A percentile compares a stretch with the other conserved stretches of the same genome.
Evolutionary conservation across 2,797 vertebrate genomes (phyloP).

Genomic region (Syndactyla subalaris): DNA sequence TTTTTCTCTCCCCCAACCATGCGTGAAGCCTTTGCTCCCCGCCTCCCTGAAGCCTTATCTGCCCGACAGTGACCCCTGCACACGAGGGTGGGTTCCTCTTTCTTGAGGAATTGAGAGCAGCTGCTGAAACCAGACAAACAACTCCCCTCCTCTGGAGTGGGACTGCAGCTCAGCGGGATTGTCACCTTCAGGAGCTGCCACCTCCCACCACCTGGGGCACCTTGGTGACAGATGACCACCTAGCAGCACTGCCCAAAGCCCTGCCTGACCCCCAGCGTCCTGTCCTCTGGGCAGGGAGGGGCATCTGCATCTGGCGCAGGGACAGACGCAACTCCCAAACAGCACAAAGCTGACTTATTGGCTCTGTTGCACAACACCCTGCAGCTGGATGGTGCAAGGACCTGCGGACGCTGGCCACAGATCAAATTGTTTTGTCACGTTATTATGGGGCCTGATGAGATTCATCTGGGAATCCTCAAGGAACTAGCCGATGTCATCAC

Average conservation of each 20-base stretch:
- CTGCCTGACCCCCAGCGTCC: neutral
- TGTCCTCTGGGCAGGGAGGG: neutral
- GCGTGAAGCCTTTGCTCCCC: neutral
- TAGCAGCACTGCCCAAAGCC: neutral
- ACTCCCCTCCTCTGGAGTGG: fast-evolving
- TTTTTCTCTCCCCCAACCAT: neutral
- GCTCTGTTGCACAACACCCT: neutral
- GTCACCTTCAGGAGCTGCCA: neutral
- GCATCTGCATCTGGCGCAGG: neutral
- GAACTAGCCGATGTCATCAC: neutral
- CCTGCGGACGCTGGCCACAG: neutral
- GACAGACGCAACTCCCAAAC: neutral
- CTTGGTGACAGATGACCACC: fast-evolving
- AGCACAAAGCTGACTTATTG: neutral
- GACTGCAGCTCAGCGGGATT: neutral
- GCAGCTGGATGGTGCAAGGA: neutral
- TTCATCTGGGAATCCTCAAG: neutral
- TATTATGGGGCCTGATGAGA: neutral
- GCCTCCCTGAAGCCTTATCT: neutral
- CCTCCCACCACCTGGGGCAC: neutral
- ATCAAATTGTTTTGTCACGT: neutral
- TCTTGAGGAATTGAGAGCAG: neutral
- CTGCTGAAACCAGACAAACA: neutral
- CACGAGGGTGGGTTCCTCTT: neutral
- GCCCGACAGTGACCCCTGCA: neutral